phyloP scores from a whole-genome alignment of 2,888 invertebrate species.

The Scaptomyza tumidula region DNA sequence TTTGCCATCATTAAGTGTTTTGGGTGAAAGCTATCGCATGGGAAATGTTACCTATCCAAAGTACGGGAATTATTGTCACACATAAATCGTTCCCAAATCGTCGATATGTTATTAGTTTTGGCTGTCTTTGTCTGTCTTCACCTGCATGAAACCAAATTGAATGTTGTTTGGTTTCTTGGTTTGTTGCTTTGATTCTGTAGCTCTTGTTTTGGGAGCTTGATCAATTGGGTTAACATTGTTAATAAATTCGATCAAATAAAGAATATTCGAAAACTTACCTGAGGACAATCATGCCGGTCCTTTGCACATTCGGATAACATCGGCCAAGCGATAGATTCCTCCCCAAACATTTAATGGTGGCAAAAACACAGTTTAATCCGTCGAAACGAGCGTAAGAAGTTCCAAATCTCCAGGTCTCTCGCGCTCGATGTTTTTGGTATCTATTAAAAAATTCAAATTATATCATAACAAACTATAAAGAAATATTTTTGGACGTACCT shows the following conservation, averaged over 20 bases:
- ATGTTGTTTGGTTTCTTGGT: too few species aligned
- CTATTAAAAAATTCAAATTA: background rate
- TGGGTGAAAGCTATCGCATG: background rate
- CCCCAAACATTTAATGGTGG: background rate
- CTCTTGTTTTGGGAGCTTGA: too few species aligned
- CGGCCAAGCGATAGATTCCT: background rate
- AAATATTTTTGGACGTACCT: too few species aligned
- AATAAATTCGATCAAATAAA: too few species aligned
- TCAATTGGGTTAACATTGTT: too few species aligned
- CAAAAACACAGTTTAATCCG: background rate
- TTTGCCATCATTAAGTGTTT: background rate
- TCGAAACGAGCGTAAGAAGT: background rate
- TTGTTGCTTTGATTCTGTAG: too few species aligned
- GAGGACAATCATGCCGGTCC: background rate
- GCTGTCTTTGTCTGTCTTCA: too few species aligned
- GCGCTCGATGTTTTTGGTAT: background rate
- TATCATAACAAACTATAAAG: too few species aligned
- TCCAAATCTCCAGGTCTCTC: too few species aligned
- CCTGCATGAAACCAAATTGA: too few species aligned
- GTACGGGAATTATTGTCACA: background rate
- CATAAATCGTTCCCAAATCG: background rate
- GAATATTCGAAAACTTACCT: background rate
- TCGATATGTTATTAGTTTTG: too few species aligned
- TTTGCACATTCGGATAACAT: background rate
- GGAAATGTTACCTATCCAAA: background rate